phyloP scores from a whole-genome alignment of 2,888 invertebrate genomes.

The Diaprepes abbreviatus region DNA sequence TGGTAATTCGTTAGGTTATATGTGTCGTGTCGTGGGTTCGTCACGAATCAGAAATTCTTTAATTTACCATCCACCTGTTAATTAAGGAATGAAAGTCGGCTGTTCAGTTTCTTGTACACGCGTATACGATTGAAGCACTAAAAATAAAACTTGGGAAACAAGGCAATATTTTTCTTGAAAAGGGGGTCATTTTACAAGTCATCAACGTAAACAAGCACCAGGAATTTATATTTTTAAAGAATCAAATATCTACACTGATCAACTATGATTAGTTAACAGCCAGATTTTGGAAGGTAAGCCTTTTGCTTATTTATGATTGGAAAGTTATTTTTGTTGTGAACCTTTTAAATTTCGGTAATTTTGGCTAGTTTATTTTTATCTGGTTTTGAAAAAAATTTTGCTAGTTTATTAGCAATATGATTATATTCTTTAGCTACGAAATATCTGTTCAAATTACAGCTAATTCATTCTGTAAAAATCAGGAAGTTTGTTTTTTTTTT shows the following conservation, averaged over 20 bases:
- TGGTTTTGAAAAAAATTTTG: no score
- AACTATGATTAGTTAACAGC: slow-evolving; percentile 26
- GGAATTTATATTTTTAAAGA: slow-evolving; percentile 6
- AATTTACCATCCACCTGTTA: slow-evolving; percentile 26
- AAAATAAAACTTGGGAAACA: slow-evolving; percentile 11
- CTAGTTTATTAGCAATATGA: no score
- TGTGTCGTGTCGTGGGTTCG: slow-evolving; percentile 3
- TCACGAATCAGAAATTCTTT: slow-evolving; percentile 15
- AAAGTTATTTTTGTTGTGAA: slow-evolving; percentile 12
- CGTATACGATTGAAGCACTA: slow-evolving; percentile 4
- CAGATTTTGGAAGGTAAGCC: slow-evolving; percentile 24
- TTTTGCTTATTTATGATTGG: slow-evolving; percentile 7
- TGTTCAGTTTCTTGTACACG: slow-evolving; percentile 13
- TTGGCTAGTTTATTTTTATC: slow-evolving; percentile 1
- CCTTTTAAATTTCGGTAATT: background rate
- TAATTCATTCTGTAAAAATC: no score
- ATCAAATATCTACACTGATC: background rate
- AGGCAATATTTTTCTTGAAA: slow-evolving; percentile 2
- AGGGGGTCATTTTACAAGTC: slow-evolving; percentile 10
- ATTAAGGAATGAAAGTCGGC: slow-evolving; percentile 26
- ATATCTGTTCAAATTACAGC: no score
- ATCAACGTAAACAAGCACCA: background rate
- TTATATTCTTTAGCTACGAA: no score
- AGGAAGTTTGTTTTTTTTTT: no score
- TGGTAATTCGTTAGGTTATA: slow-evolving; percentile 22